These are phyloP conservation scores for Colostygia pectinataria DNA, from an alignment of 2,888 invertebrate genomes.

Conservation along the genomic window DNA sequence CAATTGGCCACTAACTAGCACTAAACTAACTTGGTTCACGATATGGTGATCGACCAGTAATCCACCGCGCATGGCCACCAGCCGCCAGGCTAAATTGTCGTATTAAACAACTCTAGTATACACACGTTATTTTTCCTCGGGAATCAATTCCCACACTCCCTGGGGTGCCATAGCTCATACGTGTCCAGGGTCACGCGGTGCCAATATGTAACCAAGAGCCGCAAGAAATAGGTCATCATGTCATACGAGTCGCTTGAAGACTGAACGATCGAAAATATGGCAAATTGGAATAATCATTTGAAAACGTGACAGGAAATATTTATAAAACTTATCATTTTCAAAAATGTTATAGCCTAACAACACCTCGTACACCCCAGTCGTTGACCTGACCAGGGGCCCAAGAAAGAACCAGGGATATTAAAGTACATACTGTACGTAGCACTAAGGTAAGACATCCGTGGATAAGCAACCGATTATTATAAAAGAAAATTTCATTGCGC, in stretches of 20 bases:
- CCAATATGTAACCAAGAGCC: constrained; percentile 37
- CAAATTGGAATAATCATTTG: constrained; percentile 5
- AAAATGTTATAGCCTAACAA: no score
- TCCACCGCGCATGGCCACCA: neutral
- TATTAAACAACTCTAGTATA: constrained; percentile 7
- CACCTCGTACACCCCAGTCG: no score
- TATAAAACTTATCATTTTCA: no score
- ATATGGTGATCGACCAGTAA: no score
- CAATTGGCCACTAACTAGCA: no score
- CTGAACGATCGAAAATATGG: neutral
- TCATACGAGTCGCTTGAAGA: constrained; percentile 17
- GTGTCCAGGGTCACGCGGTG: constrained; percentile 42
- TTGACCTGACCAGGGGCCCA: neutral
- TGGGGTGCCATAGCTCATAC: constrained; percentile 52
- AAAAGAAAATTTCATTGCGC: no score
- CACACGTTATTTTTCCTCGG: constrained; percentile 44
- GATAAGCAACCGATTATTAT: no score
- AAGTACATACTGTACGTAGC: no score
- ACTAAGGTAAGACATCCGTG: no score
- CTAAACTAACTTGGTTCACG: no score
- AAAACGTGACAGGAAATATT: neutral
- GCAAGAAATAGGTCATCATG: constrained; percentile 35
- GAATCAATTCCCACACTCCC: constrained; percentile 56
- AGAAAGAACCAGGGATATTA: neutral
- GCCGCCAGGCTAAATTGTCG: constrained; percentile 4